A percentile compares a stretch with the other conserved stretches of the same genome.
Conservation (phyloP, 2,888 invertebrate genomes). For the Anaspis maculata region DNA sequence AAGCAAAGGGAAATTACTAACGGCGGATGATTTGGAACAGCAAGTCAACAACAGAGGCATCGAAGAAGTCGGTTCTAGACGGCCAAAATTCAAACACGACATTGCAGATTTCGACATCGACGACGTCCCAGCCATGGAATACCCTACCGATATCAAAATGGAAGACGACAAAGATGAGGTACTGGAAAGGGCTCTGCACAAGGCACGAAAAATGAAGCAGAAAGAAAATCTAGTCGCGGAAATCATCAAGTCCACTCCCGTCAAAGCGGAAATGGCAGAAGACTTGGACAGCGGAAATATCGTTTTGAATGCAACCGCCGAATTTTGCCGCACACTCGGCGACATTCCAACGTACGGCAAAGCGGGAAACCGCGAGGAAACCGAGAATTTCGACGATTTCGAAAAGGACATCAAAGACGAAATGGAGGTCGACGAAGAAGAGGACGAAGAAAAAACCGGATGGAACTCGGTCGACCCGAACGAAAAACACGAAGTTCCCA, state of each 20-base stretch:
- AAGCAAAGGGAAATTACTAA: conserved; percentile 54
- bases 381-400: conserved; percentile 42
- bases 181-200: conserved; percentile 47
- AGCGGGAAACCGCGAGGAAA: conserved; percentile 82
- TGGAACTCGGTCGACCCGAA: conserved; percentile 48
- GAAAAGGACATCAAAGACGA: conserved; percentile 26
- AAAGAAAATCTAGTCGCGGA: conserved; percentile 38
- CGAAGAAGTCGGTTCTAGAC: conserved; percentile 28
- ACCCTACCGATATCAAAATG: conserved; percentile 44
- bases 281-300: conserved; percentile 49
- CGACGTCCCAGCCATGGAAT: conserved; percentile 43
- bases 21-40: conserved; percentile 61
- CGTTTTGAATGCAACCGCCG: conserved; percentile 86
- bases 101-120: conserved; percentile 52
- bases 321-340: conserved; percentile 89
- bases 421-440: conserved; percentile 32
- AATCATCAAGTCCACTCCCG: conserved; percentile 28
- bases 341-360: conserved; percentile 93
- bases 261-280: conserved; percentile 35
- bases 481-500: conserved; percentile 39
- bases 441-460: conserved; percentile 36
- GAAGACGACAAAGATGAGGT: conserved; percentile 51
- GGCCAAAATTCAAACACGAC: conserved; percentile 25
- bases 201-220: conserved; percentile 51
- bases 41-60: conserved; percentile 24